Conservation (phyloP, 2,888 invertebrate genomes). For the Pristionchus arcanus region DNA sequence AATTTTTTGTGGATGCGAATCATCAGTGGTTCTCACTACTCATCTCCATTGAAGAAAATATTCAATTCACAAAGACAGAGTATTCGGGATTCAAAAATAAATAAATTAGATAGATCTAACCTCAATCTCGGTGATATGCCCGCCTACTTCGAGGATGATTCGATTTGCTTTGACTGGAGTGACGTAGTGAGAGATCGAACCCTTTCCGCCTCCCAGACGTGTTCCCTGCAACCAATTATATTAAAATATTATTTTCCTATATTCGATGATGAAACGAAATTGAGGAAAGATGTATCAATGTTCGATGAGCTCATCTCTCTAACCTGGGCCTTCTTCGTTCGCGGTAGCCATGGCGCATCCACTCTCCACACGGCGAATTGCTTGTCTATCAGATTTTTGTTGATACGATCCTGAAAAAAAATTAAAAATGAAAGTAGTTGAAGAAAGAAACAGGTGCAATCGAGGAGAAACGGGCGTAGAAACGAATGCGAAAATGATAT, state of each 20-base stretch:
- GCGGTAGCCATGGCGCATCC: conserved; percentile 95
- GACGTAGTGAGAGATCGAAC: conserved; percentile 93
- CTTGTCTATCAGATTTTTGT: conserved; percentile 87
- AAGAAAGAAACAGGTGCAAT: no score
- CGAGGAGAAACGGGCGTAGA: conserved; percentile 15
- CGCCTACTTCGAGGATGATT: conserved; percentile 94
- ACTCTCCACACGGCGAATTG: conserved; percentile 95
- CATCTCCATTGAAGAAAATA: no score
- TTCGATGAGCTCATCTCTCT: background rate
- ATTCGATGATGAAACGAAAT: background rate
- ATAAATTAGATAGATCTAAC: conserved; percentile 73
- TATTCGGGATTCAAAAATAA: no score
- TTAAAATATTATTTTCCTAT: background rate
- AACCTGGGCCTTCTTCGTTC: conserved; percentile 86
- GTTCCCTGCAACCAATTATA: conserved; percentile 82
- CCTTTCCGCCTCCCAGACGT: conserved; percentile 88
- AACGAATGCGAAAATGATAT: conserved; percentile 48
- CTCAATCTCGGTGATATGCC: conserved; percentile 88
- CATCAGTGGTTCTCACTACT: no score
- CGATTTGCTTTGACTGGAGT: conserved; percentile 93
- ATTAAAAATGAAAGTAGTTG: background rate
- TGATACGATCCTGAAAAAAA: conserved; percentile 84
- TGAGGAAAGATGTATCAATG: background rate
- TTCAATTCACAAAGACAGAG: background rate
- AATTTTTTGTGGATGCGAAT: background rate